phyloP scores from a whole-genome alignment of 2,113 vertebrate genomes.

The Electrona antarctica region DNA sequence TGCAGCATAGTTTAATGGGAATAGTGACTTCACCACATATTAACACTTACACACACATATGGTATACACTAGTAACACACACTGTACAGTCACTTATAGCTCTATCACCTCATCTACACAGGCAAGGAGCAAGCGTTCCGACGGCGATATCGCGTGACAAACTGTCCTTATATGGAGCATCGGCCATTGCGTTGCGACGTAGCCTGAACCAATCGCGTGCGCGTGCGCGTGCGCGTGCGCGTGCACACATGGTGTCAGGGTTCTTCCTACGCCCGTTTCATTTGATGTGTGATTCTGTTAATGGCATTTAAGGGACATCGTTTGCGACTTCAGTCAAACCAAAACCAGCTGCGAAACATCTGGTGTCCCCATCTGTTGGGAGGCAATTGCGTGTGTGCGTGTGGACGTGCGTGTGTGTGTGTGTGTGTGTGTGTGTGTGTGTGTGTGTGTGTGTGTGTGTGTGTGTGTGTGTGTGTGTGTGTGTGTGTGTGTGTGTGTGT shows the following conservation, averaged over 20 bases:
- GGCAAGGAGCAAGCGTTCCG: no score
- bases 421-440: neutral
- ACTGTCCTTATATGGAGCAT: no score
- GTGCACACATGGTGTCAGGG: conserved; percentile 4
- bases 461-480: conserved; percentile 13
- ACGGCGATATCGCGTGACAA: no score
- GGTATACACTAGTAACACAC: neutral
- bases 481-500: conserved; percentile 15
- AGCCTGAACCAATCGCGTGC: neutral
- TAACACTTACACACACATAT: conserved; percentile 31
- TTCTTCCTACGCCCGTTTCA: conserved; percentile 31
- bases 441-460: conserved; percentile 1
- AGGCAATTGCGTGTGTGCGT: conserved; percentile 5
- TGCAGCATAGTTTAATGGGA: neutral
- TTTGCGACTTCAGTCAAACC: conserved; percentile 59
- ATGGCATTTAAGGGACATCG: conserved; percentile 53
- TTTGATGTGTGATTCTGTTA: conserved; percentile 58
- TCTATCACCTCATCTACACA: no score
- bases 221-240: conserved; percentile 1
- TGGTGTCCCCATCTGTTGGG: conserved; percentile 61
- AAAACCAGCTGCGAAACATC: conserved; percentile 72
- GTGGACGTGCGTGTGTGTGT: conserved; percentile 8
- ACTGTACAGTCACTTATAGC: no score
- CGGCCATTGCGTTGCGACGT: no score
- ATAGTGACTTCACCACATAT: conserved; percentile 5